Conservation (phyloP, 2,888 invertebrate species). For the Xanthia icteritia region DNA sequence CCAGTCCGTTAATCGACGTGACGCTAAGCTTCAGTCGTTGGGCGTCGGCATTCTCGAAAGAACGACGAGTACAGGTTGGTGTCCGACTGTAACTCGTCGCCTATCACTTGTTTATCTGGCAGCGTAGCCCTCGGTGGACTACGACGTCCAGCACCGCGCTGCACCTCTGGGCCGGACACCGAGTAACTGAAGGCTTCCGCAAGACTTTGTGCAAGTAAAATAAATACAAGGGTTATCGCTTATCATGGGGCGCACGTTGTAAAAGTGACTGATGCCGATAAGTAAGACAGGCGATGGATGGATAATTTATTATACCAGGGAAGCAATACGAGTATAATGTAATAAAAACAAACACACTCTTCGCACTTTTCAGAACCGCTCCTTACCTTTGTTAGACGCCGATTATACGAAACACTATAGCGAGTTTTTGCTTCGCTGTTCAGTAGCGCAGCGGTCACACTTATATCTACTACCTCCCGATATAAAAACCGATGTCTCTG, state of each 20-base stretch:
- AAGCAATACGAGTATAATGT: constrained; percentile 22
- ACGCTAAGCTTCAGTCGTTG: no score
- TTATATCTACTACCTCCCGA: constrained; percentile 42
- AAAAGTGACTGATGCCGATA: constrained; percentile 44
- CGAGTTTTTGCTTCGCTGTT: constrained; percentile 60
- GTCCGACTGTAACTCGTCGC: no score
- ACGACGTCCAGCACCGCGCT: no score
- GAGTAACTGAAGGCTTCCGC: no score
- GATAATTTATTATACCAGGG: constrained; percentile 37
- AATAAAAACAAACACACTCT: constrained; percentile 24
- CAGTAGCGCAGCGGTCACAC: constrained; percentile 66
- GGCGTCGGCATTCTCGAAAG: no score
- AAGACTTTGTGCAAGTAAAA: constrained; percentile 26
- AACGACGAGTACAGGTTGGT: no score
- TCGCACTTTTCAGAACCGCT: constrained; percentile 25
- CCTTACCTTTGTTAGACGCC: constrained; percentile 26
- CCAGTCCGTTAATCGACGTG: no score
- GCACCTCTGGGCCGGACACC: no score
- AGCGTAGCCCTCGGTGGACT: no score
- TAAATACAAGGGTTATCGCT: constrained; percentile 40
- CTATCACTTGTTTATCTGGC: no score
- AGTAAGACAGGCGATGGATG: constrained; percentile 34
- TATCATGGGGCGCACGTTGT: constrained; percentile 42
- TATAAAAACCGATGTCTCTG: constrained; percentile 60
- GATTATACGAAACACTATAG: constrained; percentile 37